Conservation (phyloP, 2,888 invertebrate genomes). For the Yponomeuta sedellus region DNA sequence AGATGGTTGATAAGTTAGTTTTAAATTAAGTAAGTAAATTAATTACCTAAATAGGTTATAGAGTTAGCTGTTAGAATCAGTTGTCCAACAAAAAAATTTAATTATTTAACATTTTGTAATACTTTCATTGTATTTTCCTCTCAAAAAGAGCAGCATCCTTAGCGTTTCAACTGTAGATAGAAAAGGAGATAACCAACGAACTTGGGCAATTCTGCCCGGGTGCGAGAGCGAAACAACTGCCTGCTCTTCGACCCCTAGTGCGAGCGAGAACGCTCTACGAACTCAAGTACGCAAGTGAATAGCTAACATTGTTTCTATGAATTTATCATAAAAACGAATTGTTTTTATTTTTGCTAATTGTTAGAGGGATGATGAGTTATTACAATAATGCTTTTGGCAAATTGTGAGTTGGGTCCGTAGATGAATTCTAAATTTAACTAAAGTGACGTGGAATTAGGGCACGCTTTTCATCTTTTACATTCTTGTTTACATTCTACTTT, state of each 20-base stretch:
- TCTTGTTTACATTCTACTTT: too few species aligned
- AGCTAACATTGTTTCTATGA: slow-evolving; percentile 49
- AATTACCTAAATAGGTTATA: too few species aligned
- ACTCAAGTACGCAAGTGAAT: slow-evolving; percentile 22
- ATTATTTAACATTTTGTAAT: background rate
- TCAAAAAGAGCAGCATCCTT: slow-evolving; percentile 30
- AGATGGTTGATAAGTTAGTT: too few species aligned
- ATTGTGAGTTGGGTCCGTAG: background rate
- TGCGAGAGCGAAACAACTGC: slow-evolving; percentile 39
- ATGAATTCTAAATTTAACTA: background rate
- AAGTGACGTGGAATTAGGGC: background rate
- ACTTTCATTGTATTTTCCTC: background rate
- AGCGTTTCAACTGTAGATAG: slow-evolving; percentile 34
- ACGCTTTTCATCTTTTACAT: background rate
- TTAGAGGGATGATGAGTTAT: slow-evolving; percentile 1
- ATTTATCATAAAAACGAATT: slow-evolving; percentile 54
- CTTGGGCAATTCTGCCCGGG: slow-evolving; percentile 44
- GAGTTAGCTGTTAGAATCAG: too few species aligned
- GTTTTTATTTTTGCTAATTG: slow-evolving; percentile 55
- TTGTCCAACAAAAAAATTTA: too few species aligned
- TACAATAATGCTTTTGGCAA: background rate
- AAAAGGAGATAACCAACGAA: slow-evolving; percentile 56
- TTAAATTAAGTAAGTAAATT: too few species aligned
- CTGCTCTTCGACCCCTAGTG: slow-evolving; percentile 24
- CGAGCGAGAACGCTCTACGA: slow-evolving; percentile 29